Percentiles rank a stretch among this genome's conserved stretches.
Conservation (phyloP, 2,113 vertebrate species). For the Gavia stellata region DNA sequence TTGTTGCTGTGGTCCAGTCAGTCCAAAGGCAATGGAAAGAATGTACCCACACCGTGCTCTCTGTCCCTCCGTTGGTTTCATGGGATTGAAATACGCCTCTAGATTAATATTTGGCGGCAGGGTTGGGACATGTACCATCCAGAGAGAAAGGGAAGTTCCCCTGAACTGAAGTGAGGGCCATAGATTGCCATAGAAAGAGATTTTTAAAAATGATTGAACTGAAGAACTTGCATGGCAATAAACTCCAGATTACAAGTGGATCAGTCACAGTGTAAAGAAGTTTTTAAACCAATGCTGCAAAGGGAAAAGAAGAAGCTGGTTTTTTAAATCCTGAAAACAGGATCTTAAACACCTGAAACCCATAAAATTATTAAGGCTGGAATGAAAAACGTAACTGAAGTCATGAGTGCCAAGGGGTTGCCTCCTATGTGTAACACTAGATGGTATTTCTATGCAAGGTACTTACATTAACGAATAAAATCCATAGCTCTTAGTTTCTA, state of each 20-base stretch:
- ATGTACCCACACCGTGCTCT: neutral
- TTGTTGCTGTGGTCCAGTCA: neutral
- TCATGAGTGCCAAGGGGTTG: neutral
- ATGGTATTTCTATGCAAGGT: neutral
- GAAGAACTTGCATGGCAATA: neutral
- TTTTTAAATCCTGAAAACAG: neutral
- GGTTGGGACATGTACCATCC: neutral
- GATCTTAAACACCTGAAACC: neutral
- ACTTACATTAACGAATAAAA: neutral
- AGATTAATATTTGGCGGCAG: neutral
- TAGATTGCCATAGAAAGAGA: neutral
- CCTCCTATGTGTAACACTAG: neutral
- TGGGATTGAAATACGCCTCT: neutral
- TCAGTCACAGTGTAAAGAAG: neutral
- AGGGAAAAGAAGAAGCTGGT: neutral
- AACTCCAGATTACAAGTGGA: neutral
- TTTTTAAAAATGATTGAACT: neutral
- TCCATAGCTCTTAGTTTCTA: constrained; percentile 20
- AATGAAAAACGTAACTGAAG: neutral
- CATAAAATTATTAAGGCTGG: neutral
- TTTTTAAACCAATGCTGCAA: neutral
- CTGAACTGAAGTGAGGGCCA: neutral
- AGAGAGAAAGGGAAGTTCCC: neutral
- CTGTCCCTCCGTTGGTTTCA: neutral
- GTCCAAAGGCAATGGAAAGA: neutral